Conservation (phyloP, 2,113 vertebrate genomes). For the Tautogolabrus adspersus region DNA sequence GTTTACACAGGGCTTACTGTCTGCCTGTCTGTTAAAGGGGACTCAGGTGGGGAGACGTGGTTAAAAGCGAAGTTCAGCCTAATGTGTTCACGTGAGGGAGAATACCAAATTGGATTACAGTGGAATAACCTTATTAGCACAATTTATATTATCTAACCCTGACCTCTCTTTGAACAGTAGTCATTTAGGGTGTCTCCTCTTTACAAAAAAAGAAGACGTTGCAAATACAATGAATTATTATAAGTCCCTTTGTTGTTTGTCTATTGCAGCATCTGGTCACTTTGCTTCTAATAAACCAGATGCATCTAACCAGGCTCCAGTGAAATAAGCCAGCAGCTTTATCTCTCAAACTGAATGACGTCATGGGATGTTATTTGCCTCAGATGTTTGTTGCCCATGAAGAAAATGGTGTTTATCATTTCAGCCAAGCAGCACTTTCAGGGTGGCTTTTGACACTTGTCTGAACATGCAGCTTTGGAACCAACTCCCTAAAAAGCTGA, state of each 20-base stretch:
- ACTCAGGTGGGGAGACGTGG: constrained; percentile 42
- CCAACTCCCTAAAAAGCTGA: constrained; percentile 66
- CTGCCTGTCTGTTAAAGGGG: constrained; percentile 34
- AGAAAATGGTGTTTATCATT: neutral
- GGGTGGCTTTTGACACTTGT: constrained; percentile 53
- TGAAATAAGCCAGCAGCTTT: constrained; percentile 1
- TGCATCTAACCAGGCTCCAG: constrained; percentile 15
- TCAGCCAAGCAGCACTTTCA: constrained; percentile 38
- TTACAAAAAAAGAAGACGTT: neutral
- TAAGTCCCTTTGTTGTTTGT: constrained; percentile 3
- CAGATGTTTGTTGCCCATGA: constrained; percentile 23
- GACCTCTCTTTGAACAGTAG: constrained; percentile 35
- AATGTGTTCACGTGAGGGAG: constrained; percentile 56
- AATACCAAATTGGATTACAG: constrained; percentile 52
- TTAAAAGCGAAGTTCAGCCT: constrained; percentile 37
- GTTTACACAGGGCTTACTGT: constrained; percentile 71
- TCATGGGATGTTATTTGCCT: constrained; percentile 43
- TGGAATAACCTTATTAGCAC: constrained; percentile 52
- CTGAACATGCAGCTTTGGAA: constrained; percentile 64
- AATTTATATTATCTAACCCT: constrained; percentile 24
- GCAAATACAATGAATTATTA: neutral
- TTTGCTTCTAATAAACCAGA: constrained; percentile 39
- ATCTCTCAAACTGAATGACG: constrained; percentile 35
- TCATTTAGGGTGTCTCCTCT: constrained; percentile 12
- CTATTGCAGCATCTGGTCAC: constrained; percentile 1